A percentile compares a stretch with the other conserved stretches of the same genome.
Conservation (phyloP, 2,113 vertebrate genomes). For the Sardina pilchardus region DNA sequence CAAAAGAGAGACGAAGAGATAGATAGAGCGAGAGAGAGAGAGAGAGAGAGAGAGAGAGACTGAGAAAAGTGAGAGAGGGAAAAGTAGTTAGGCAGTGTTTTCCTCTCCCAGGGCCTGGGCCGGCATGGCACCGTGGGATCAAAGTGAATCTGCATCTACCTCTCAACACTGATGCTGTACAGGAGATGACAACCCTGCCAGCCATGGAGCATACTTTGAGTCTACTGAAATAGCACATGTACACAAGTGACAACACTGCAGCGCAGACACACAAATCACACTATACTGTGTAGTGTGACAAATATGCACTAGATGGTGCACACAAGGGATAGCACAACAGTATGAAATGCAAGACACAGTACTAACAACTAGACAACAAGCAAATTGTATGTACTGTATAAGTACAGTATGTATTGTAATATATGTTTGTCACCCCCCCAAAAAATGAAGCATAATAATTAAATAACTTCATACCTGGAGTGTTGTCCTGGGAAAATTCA, state of each 20-base stretch:
- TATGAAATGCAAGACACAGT: no score
- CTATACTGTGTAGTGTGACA: neutral
- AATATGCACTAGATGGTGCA: neutral
- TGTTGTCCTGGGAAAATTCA: no score
- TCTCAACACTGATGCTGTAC: neutral
- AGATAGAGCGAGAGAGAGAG: constrained; percentile 9
- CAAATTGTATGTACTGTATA: no score
- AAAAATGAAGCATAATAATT: no score
- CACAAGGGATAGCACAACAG: neutral
- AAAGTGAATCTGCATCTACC: neutral
- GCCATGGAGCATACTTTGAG: neutral
- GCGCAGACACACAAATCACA: neutral
- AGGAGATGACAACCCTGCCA: neutral
- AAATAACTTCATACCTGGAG: no score
- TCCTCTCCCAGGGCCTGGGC: neutral
- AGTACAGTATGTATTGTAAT: no score
- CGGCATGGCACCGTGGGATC: neutral
- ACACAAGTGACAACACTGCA: neutral
- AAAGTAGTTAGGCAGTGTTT: neutral
- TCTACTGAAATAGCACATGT: neutral
- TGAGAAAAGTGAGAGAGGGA: neutral
- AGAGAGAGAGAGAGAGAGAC: neutral
- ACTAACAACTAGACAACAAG: no score
- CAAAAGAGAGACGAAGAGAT: neutral
- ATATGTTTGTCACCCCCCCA: no score